Base-by-base conservation (phyloP, 2,888 invertebrate species). In the Amblyteles armatorius region DNA sequence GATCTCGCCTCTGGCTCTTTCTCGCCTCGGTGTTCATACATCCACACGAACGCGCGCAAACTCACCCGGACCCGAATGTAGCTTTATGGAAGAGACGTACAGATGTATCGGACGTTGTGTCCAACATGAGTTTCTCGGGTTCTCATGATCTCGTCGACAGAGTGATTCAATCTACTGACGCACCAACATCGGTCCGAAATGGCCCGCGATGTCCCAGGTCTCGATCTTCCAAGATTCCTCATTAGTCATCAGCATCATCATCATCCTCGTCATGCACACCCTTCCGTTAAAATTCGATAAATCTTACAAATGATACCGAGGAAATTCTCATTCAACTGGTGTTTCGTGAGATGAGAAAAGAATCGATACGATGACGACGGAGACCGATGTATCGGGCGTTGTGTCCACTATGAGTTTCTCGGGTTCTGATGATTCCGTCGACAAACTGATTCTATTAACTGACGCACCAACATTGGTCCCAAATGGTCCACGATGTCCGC, bases 281-380 rank as follows among this genome's bases (percentile, higher is more conserved):
- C 55, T 63, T 52, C 16, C 36, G 33, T 69, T 67, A 22, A 22
- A 68, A 69, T 22, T 65, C 50, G 33, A 50, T 36, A 52, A 68
- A 80, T 73, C 73, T 73, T 26, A 79, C 57, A 52, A 77, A 63
- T n/a, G 55, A 76, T 63, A 48, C 63, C 48, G 63, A 79, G 68
- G 48, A 80, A 80, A 69, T 80, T 80, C 83, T 85, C 85, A 83
- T 83, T 77, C 63, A 69, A 83, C 85, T 83, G 85, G 80, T 77
- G 77, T 77, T 82, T 68, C 52, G 65, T 77, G 57, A 48, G 79
- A 85, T 55, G 82, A 82, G 52, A 50, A 83, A 83, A 80, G 73
- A 85, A 85, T 85, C 85, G 85, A 85, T 83, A 65, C 83, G 73
- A 85, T 85, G 85, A 83, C 76, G 36, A 36, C 36, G 36, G 9